phyloP scores from a whole-genome alignment of 2,797 vertebrate genomes.

The Vespertilio murinus region DNA sequence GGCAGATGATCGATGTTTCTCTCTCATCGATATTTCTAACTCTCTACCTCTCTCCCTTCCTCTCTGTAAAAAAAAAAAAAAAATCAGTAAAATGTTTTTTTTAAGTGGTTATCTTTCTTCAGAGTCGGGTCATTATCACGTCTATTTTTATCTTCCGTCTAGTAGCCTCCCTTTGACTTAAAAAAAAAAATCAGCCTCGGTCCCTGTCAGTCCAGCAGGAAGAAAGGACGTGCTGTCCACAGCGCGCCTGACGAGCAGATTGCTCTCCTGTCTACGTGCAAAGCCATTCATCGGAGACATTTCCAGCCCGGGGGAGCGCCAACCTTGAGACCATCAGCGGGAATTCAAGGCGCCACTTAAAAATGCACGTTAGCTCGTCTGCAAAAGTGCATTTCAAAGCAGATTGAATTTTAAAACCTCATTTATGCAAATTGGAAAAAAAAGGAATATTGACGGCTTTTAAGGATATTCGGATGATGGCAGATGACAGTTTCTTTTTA shows the following conservation, averaged over 20 bases:
- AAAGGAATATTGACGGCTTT: conserved; percentile 34
- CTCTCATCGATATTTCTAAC: too few relatives aligned
- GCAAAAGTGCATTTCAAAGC: conserved; percentile 59
- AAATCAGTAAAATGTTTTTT: too few relatives aligned
- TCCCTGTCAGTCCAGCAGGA: not conserved
- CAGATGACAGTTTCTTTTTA: too few relatives aligned
- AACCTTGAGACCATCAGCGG: not conserved
- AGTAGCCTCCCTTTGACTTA: not conserved
- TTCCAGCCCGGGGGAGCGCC: not conserved
- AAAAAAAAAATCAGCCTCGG: not conserved
- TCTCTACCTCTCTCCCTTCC: too few relatives aligned
- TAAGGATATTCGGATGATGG: not conserved
- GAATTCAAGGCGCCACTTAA: not conserved
- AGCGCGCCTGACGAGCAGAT: not conserved
- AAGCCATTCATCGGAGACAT: not conserved
- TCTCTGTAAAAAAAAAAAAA: too few relatives aligned
- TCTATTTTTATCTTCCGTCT: not conserved
- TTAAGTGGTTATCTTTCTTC: not conserved
- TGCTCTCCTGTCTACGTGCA: not conserved
- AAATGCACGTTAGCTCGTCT: conserved; percentile 42
- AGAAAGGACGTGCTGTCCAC: not conserved
- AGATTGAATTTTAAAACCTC: conserved; percentile 47
- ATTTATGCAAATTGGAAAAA: conserved; percentile 67
- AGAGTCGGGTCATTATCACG: not conserved
- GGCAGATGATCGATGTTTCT: too few relatives aligned